Base-by-base conservation (phyloP, 2,113 vertebrate genomes). In the Anhinga rufa region DNA sequence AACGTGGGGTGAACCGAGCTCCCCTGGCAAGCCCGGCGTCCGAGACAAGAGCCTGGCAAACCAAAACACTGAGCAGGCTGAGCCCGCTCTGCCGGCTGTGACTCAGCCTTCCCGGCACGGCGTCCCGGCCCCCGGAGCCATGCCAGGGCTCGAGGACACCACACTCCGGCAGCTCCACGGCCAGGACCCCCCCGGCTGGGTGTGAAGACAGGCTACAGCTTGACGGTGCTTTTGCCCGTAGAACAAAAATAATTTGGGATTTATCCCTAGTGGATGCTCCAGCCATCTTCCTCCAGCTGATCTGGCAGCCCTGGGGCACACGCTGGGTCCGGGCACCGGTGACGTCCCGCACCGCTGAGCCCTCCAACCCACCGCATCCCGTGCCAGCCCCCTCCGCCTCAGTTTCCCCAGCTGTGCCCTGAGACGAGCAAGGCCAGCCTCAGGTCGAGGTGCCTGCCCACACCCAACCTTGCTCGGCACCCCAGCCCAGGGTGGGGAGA, bases 161-260 rank as follows among this genome's bases (percentile, higher is more conserved):
- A 6, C 4, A 1, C 4, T 24, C 69, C 9, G 1, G 8, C 60
- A 80, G 28, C 28, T 24, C 58, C 68, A 6, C 0, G 9, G 10
- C 6, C 17, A 3, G 18, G 34, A 13, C 21, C 58, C 31, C 38
- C 48, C 25, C 3, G 4, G 42, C 28, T 29, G 21, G 34, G 21
- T 1, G 5, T 10, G 46, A 28, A 29, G 38, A 5, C 3, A 9
- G 57, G 44, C 31, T 11, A 3, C 51, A 52, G 64, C 72, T 71
- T 9, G 12, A 51, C 0, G 1, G 34, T 2, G 52, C 14, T 84
- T 72, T 54, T 40, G 14, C 44, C 51, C 28, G 66, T 18, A 4
- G 19, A 61, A 36, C 25, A 26, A 9, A 57, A 26, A 13, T 5
- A 44, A 75, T 46, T 7, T 3, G 38, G 64, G 51, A 28, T 58